A percentile compares a stretch with the other conserved stretches of the same genome.
Conservation (phyloP, 2,888 invertebrate species). For the Drosophila merina region DNA sequence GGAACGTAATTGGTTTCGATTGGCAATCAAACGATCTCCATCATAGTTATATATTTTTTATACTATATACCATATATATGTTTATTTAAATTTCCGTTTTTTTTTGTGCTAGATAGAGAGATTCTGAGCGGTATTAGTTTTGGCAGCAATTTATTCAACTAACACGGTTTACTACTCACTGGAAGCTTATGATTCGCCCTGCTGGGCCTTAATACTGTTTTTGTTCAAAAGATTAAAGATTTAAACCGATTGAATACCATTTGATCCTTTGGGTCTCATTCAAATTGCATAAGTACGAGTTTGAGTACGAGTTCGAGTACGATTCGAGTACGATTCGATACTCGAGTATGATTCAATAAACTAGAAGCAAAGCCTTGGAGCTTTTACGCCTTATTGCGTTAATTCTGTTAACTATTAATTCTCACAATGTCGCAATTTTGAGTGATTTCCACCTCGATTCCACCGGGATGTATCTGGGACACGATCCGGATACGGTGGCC, state of each 20-base stretch:
- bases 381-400: conserved; percentile 11
- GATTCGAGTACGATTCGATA: too few relatives aligned
- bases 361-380: conserved; percentile 1
- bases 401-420: conserved; percentile 25
- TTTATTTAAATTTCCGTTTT: conserved; percentile 4
- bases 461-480: conserved; percentile 1
- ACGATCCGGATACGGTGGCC: conserved; percentile 5
- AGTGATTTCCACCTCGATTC: conserved; percentile 12
- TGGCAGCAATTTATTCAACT: conserved; percentile 38
- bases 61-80: background rate
- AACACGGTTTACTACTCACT: conserved; percentile 28
- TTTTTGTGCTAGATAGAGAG: background rate
- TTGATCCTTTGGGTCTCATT: background rate
- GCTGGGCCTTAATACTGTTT: background rate
- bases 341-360: conserved; percentile 6
- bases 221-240: background rate
- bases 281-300: background rate
- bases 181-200: background rate
- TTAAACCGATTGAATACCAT: background rate
- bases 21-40: conserved; percentile 13
- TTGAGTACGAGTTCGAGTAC: background rate
- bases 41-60: background rate
- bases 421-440: conserved; percentile 8
- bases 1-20: conserved; percentile 33
- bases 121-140: conserved; percentile 29